These are phyloP conservation scores for Xestia ashworthii DNA, from an alignment of 2,888 invertebrate species.

Conservation along the genomic window DNA sequence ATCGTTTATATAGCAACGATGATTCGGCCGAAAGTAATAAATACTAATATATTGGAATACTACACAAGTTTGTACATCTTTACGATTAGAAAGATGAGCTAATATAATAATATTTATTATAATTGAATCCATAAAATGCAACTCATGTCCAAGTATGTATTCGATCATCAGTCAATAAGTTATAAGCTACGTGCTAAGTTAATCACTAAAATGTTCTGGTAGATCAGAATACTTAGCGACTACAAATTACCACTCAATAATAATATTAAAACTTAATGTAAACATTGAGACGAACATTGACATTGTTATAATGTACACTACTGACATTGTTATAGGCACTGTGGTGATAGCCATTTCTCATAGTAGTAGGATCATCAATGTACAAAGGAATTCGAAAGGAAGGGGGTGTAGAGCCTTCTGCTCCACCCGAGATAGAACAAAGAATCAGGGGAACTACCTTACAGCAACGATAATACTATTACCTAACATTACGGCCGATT, in stretches of 20 bases:
- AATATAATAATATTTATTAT: conserved; percentile 21
- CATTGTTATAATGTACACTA: conserved; percentile 40
- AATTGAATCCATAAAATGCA: conserved; percentile 41
- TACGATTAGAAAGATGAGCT: conserved; percentile 13
- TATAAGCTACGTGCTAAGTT: conserved; percentile 41
- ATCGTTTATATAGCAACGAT: conserved; percentile 36
- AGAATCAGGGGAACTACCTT: conserved; percentile 39
- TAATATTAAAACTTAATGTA: conserved; percentile 43
- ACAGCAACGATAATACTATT: conserved; percentile 10
- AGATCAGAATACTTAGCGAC: conserved; percentile 22
- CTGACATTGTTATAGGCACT: conserved; percentile 56
- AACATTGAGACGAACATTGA: conserved; percentile 39
- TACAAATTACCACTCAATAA: conserved; percentile 39
- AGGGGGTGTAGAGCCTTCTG: conserved; percentile 27
- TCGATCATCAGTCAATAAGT: conserved; percentile 55
- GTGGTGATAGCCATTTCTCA: conserved; percentile 60
- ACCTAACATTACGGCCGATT: conserved; percentile 14
- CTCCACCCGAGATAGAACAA: conserved; percentile 42
- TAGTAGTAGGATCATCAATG: conserved; percentile 48
- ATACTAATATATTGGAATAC: conserved; percentile 10
- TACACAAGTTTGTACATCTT: conserved; percentile 24
- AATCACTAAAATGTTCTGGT: conserved; percentile 25
- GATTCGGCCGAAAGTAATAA: conserved; percentile 12
- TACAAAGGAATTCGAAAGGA: conserved; percentile 60
- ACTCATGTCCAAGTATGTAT: conserved; percentile 33